Evolutionary conservation across 2,113 vertebrate species (phyloP), one percentile per base, ranked within the genome.

Genomic region (Nyctereutes procyonoides): DNA sequence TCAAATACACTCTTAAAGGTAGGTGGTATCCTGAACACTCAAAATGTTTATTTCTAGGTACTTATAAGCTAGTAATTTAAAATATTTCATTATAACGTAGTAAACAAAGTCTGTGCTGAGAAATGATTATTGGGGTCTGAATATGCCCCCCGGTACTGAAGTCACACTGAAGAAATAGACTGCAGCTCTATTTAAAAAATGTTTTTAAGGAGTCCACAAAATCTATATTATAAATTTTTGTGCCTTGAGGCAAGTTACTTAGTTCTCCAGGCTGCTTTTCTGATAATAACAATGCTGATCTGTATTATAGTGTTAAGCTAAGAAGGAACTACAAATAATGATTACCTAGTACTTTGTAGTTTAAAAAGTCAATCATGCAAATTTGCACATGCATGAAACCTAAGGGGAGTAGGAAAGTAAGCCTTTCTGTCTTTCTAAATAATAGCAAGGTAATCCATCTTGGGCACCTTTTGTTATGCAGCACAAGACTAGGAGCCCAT

Each of bases 331-430:
- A 55, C 63, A 94, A 95, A 92, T 90, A 93, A 88, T 93, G 79
- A 86, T 81, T 96, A 93, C 5, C 56, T 88, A 43, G n/a, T 82
- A 74, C 16, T 79, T 62, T 93, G 35, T 58, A 88, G 51, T 85
- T 93, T 60, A 88, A 88, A 97, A 97, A 93, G 91, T 95, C 60
- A 84, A 8, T 83, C 95, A 92, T 90, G 74, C 38, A 95, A 97
- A 97, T 89, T 87, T 32, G 26, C 53, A 94, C 14, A 26, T 51
- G 6, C 26, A 38, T 30, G 81, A 67, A 67, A 43, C 24, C 60
- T 86, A 16, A 60, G 43, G 30, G 62, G 79, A 85, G 8, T 62
- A 43, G 53, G 32, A 16, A 91, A 87, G 2, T 77, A 71, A 90
- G 69, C 53, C 56, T 83, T n/a, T 87, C 51, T 48, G 26, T 35